These are phyloP conservation scores for Neodon shergylaensis DNA, from an alignment of 2,113 vertebrate genomes.

Conservation along the genomic window DNA sequence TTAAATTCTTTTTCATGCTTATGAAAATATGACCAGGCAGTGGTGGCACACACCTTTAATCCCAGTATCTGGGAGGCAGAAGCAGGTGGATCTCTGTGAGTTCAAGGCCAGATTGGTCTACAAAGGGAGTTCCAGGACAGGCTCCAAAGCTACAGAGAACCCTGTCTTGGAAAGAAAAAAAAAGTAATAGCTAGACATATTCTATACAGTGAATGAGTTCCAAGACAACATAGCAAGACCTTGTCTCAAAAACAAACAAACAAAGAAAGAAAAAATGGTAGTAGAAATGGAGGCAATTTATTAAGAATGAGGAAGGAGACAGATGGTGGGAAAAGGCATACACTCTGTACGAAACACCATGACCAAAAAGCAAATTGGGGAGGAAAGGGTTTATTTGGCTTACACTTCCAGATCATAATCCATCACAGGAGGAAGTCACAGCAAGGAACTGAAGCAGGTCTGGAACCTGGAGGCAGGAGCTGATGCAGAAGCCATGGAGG, in stretches of 20 bases:
- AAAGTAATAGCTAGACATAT: not conserved
- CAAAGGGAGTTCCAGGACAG: no score
- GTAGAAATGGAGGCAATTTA: not conserved
- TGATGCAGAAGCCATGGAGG: not conserved
- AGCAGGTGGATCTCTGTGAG: no score
- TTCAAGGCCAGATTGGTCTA: no score
- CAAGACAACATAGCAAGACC: not conserved
- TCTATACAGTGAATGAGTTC: not conserved
- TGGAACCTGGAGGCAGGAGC: not conserved
- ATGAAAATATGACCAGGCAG: not conserved
- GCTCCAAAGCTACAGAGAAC: no score
- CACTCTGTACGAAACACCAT: not conserved
- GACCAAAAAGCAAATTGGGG: not conserved
- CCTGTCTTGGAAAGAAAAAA: no score
- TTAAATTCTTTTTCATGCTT: not conserved
- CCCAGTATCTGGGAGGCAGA: no score
- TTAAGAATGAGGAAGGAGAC: not conserved
- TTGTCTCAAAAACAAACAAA: not conserved
- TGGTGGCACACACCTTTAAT: no score
- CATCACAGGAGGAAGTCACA: not conserved
- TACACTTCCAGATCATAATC: not conserved
- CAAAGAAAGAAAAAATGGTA: not conserved
- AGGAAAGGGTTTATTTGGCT: not conserved
- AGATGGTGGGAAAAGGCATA: not conserved
- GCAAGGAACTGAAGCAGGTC: not conserved